These are phyloP conservation scores for Sarcophaga bullata DNA, from an alignment of 1,140 invertebrate genomes.

Conservation along the genomic window DNA sequence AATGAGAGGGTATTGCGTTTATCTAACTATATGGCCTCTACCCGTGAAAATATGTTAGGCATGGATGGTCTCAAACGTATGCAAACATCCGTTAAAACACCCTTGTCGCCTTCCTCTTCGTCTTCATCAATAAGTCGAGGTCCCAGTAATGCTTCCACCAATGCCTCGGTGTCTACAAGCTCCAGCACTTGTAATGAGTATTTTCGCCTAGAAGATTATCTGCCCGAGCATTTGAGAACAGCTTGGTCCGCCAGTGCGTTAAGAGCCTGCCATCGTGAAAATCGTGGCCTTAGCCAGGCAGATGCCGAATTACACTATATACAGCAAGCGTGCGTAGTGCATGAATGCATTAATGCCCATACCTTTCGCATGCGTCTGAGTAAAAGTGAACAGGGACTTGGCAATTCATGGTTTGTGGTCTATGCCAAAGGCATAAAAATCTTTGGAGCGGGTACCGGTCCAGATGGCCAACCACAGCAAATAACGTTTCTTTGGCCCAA, in stretches of 20 bases:
- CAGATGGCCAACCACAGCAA: conserved; percentile 52
- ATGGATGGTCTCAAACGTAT: conserved; percentile 39
- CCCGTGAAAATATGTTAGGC: neutral
- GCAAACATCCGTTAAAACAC: conserved; percentile 41
- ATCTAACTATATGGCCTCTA: conserved; percentile 55
- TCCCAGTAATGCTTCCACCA: conserved; percentile 30
- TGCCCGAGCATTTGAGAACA: conserved; percentile 71
- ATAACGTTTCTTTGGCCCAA: conserved; percentile 90
- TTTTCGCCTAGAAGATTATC: conserved; percentile 83
- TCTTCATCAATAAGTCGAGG: conserved; percentile 41
- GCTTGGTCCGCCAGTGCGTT: conserved; percentile 72
- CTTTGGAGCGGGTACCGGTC: conserved; percentile 66
- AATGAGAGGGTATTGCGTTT: conserved; percentile 59
- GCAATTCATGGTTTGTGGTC: conserved; percentile 81
- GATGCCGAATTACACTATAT: conserved; percentile 89
- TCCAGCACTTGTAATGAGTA: conserved; percentile 68
- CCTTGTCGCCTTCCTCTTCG: conserved; percentile 42
- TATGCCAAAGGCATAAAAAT: conserved; percentile 89
- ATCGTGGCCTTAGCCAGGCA: conserved; percentile 76
- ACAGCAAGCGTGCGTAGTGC: conserved; percentile 84
- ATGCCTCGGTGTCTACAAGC: conserved; percentile 28
- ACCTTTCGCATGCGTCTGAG: conserved; percentile 86
- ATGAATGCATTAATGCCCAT: conserved; percentile 92
- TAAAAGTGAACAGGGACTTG: conserved; percentile 80
- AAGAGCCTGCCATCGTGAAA: conserved; percentile 74